Conservation (phyloP, 2,113 vertebrate species). For the Platysternon megacephalum region DNA sequence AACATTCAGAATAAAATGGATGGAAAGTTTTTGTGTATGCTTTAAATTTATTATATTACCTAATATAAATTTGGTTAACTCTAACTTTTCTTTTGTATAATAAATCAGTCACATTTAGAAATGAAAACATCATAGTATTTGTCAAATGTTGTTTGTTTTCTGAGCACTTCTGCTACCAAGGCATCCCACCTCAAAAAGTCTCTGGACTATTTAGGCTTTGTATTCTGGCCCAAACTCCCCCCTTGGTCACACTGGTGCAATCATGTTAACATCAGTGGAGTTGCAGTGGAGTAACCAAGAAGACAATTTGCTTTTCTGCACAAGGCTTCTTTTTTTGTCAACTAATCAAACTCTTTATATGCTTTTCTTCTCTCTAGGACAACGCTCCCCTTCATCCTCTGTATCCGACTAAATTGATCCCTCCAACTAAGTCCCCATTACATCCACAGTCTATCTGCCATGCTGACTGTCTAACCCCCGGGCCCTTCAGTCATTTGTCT, state of each 20-base stretch:
- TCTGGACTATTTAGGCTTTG: neutral
- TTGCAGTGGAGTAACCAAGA: neutral
- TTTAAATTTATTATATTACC: neutral
- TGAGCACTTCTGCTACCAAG: neutral
- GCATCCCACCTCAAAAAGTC: neutral
- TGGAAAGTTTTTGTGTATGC: neutral
- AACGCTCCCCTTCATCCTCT: conserved; percentile 55
- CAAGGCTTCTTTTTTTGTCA: neutral
- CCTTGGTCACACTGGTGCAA: neutral
- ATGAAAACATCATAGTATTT: neutral
- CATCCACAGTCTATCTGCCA: conserved; percentile 33
- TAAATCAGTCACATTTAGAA: neutral
- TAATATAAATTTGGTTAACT: neutral
- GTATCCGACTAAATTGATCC: conserved; percentile 59
- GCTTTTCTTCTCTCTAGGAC: conserved; percentile 59
- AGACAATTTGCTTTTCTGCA: neutral
- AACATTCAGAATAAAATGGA: neutral
- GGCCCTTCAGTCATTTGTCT: conserved; percentile 72
- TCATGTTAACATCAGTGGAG: neutral
- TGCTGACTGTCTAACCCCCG: conserved; percentile 54
- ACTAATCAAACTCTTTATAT: conserved; percentile 33
- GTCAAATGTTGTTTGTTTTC: neutral
- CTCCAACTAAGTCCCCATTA: conserved; percentile 62
- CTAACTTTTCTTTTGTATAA: neutral
- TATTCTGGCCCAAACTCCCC: neutral